Percentiles rank a stretch among this genome's conserved stretches.
phyloP scores from a whole-genome alignment of 2,888 invertebrate species.

The Protula sp. region DNA sequence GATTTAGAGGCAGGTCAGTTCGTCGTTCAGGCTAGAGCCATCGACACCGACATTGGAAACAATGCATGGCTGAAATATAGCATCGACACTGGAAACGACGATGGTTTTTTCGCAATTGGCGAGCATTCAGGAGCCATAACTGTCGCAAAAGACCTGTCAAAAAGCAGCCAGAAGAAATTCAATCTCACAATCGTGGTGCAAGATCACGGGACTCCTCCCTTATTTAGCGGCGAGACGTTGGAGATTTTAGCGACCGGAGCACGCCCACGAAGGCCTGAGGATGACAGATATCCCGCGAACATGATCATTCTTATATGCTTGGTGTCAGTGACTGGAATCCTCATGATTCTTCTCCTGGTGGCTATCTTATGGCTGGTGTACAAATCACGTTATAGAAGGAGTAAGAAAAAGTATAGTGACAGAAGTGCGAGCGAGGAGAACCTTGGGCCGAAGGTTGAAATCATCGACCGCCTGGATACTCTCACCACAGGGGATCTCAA shows the following conservation, averaged over 20 bases:
- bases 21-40: background rate
- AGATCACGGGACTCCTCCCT: background rate
- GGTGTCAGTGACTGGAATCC: constrained; percentile 1
- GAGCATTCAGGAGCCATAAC: background rate
- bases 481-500: no score
- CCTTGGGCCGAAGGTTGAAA: background rate
- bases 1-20: background rate
- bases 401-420: background rate
- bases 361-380: background rate
- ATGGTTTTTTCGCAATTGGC: background rate
- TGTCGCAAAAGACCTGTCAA: background rate
- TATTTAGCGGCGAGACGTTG: background rate
- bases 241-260: background rate
- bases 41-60: background rate
- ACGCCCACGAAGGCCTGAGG: background rate
- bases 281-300: background rate
- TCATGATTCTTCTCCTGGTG: background rate
- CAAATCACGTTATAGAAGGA: background rate
- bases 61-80: background rate
- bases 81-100: background rate
- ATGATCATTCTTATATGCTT: background rate
- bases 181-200: background rate
- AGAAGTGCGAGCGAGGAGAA: background rate
- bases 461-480: background rate
- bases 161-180: background rate